Evolutionary conservation across 2,888 invertebrate genomes (phyloP), one percentile per base, ranked within the genome.

Genomic region (Cheilosia pagana): DNA sequence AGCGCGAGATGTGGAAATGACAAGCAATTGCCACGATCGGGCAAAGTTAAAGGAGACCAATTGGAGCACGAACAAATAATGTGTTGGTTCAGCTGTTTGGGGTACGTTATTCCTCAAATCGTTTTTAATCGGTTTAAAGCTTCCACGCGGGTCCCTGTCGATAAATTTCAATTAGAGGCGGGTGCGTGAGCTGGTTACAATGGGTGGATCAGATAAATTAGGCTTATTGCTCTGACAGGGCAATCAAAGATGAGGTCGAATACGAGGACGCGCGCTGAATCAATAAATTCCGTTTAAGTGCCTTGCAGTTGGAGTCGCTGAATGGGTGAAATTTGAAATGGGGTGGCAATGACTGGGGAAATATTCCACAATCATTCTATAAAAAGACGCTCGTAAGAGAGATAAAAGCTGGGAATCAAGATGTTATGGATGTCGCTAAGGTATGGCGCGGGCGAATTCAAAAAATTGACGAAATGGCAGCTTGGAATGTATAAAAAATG

Each of bases 41-140:
- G 67, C 57, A 76, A 77, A 81, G 81, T 77, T 86, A 35, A 2
- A 72, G 68, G 52, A 71, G 62, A 77, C 76, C 76, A 81, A 81
- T 86, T 86, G 81, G 63, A 55, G 59, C 62, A 81, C 59, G 55
- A 68, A 81, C 86, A 76, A 76, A 81, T 81, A 76, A 81, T 81
- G 81, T 45, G 71, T 35, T 35, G 35, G 12, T 68, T 86, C 86
- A 86, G 86, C 86, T 86, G 86, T 59, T 81, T 12, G 57, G 57
- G 12, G 62, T n/a, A 77, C 72, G 76, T 68, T 81, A 75, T 53
- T 79, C 50, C 52, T 48, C 21, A 45, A 45, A 45, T 16, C 16
- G 35, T 70, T 62, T 39, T 53, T 50, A 60, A 85, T 79, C 74
- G 50, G 65, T 48, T 70, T 45, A 75, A 79, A 85, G 75, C 68